Conservation (phyloP, 2,113 vertebrate genomes). For the Cyanoramphus novaezelandiae region DNA sequence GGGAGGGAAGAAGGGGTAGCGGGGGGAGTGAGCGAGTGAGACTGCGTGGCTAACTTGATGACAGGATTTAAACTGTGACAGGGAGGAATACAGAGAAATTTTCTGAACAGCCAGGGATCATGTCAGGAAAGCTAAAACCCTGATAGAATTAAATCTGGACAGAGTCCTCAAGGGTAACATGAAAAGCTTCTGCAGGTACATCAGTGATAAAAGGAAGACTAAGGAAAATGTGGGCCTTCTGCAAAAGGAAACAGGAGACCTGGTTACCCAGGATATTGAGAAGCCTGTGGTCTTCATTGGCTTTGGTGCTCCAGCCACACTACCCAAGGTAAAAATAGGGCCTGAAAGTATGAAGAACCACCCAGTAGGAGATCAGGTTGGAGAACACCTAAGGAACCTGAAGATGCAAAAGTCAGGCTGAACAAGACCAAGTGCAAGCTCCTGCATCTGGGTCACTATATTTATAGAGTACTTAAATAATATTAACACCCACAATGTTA, state of each 20-base stretch:
- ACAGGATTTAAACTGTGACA: no score
- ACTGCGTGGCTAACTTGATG: no score
- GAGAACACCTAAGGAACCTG: background rate
- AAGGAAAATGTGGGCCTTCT: background rate
- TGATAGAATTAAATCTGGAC: background rate
- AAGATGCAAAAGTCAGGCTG: background rate
- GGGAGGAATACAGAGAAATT: background rate
- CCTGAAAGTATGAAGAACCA: background rate
- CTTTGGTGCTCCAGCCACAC: background rate
- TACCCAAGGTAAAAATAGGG: background rate
- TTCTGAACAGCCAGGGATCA: background rate
- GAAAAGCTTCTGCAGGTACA: background rate
- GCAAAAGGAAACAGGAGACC: background rate
- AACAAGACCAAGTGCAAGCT: background rate
- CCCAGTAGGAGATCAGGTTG: background rate
- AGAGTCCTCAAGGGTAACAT: background rate
- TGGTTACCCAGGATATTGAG: background rate
- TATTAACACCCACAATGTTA: background rate
- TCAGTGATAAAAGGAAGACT: background rate
- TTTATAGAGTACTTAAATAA: background rate
- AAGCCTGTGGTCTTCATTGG: background rate
- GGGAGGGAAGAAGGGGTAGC: no score
- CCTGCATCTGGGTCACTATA: background rate
- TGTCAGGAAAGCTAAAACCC: background rate
- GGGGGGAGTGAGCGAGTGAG: no score